Evolutionary conservation across 2,113 vertebrate species (phyloP), one percentile per base, ranked within the genome.

Genomic region (Mesoclemmys tuberculata): DNA sequence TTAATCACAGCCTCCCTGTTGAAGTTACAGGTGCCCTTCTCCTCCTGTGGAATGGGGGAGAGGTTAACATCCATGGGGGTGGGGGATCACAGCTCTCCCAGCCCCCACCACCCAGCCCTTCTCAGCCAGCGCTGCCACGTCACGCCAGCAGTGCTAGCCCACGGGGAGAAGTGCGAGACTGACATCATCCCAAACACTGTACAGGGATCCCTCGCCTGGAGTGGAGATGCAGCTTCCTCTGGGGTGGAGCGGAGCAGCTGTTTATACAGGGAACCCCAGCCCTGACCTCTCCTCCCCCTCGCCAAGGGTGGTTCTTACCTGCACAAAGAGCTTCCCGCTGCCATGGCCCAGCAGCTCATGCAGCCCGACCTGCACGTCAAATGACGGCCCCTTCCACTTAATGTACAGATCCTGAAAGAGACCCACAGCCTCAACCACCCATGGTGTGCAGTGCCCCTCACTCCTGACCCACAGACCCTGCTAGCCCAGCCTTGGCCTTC

Each of bases 361-460:
- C 19, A 99, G 98, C 18, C 99, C 99, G 64, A 99, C 99, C 96
- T 99, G 99, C 82, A 99, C 99, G 26, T 99, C 99, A 3, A 99
- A 99, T 11, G 99, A 99, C 0, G 98, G 99, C 5, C 98, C 98
- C 75, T 99, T 99, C 98, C 98, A 99, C 89, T 98, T 99, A 82
- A 99, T 98, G 61, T 99, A 99, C 85, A 98, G 90, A 92, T 99
- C 99, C 99, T 99, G 88, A 35, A 88, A 87, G 1, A 82, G 82
- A 84, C 24, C 22, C 55, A 14, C 14, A 75, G 31, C 2, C 55
- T 64, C 61, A 84, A 19, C 31, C 8, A 68, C 27, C 8, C 5
- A 16, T 61, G 58, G 35, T n/a, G n/a, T 21, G 38, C 58, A 1
- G 10, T 24, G 4, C 31, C 14, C 58, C 41, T 46, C n/a, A 18